Base-by-base conservation (phyloP, 2,888 invertebrate species). In the Rhogogaster chlorosoma region DNA sequence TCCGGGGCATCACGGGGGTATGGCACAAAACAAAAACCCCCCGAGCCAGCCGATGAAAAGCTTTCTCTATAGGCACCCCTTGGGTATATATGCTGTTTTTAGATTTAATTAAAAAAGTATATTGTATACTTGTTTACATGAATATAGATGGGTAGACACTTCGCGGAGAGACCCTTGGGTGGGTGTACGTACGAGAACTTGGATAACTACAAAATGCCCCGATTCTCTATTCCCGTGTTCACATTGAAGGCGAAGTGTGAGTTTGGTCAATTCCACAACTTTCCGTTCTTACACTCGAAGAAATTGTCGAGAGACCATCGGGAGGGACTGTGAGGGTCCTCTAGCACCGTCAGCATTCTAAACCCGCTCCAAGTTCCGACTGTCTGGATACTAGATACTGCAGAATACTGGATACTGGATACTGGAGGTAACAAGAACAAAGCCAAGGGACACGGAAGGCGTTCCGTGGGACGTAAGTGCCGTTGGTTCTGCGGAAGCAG, bases 381-480 rank as follows among this genome's bases (percentile, higher is more conserved):
- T 67, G 67, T 67, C 29, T 26, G 67, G 67, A 67, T 67, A 22
- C 73, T 73, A 42, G 73, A 73, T 73, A 22, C 73, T 42, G 15
- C 12, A 36, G 36, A 42, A 61, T 61, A 61, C 61, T 61, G 61
- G 61, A 61, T 57, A 57, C 57, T 22, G 22, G 67, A 29, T 70
- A 73, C 73, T 73, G 73, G 73, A 22, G 38, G 73, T 73, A 73
- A 73, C 38, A 42, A 22, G 73, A 73, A 73, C 73, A 42, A 73
- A 73, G 73, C 73, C 38, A 9, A 73, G 73, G 42, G 73, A 73
- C 73, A 42, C 26, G 73, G 42, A 10, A 73, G 73, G 73, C 73
- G 73, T 73, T 73, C 15, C 73, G 5, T 26, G 18, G 73, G 73
- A 22, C 42, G 12, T 73, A 42, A 73, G 73, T 73, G n/a, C 73